Evolutionary conservation across 2,113 vertebrate species (phyloP), one percentile per base, ranked within the genome.

Genomic region (Merops nubicus): DNA sequence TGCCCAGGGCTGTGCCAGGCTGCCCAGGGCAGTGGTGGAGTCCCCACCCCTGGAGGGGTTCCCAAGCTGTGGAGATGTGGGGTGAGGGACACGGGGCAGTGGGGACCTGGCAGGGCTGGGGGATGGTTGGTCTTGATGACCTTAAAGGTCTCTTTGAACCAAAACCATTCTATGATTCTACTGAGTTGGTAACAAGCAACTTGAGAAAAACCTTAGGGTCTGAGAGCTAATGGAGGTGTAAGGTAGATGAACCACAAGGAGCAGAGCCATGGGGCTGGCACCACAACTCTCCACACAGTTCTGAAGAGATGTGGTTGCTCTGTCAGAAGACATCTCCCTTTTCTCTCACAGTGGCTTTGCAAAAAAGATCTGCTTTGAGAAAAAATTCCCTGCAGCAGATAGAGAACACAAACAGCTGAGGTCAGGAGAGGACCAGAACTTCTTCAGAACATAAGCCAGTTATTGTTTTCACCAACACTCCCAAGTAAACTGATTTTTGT

Each of bases 241-340:
- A 19, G 1, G 5, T 7, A 8, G 18, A 19, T 3, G 59, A 38
- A 9, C 21, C 6, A 1, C 17, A 29, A 72, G 0, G 10, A 48
- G 18, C 29, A 60, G 78, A 76, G 56, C 28, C 51, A 4, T 1
- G 15, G 15, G 3, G 77, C 16, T 56, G 56, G 40, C 51, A 34
- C 23, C 17, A 0, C 0, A 4, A 36, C 5, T 63, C 48, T 40
- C 47, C 77, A 12, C 26, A 4, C 51, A 15, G 13, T 34, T 47
- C 36, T 0, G 20, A 67, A n/a, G 2, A 57, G 36, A 23, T 11
- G 6, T 0, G 10, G 31, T 19, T 13, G 6, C 17, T 91, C 28
- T 54, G 53, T 21, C 38, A 4, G n/a, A 17, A 14, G 11, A 22
- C 36, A 12, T n/a, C 56, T 17, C n/a, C n/a, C 59, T 29, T 56